These are phyloP conservation scores for Falco peregrinus DNA, from an alignment of 2,797 vertebrate species.

Conservation along the genomic window DNA sequence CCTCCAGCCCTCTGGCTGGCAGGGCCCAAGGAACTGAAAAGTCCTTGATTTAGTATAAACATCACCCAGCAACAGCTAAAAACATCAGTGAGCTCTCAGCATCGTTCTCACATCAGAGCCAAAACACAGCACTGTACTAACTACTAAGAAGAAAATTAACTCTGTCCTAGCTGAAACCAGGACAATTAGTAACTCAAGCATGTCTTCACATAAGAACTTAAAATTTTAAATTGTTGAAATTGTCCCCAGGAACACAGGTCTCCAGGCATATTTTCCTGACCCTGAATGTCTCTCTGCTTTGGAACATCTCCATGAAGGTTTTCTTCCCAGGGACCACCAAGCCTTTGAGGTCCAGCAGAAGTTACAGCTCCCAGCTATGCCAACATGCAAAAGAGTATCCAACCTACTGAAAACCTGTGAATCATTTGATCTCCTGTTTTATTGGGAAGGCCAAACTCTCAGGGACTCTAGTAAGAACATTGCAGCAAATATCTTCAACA, in stretches of 20 bases:
- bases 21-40: too few relatives aligned
- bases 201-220: not conserved
- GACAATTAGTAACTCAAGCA: not conserved
- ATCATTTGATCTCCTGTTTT: not conserved
- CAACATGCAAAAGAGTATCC: not conserved
- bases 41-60: too few relatives aligned
- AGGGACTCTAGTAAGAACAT: not conserved
- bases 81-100: too few relatives aligned
- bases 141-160: too few relatives aligned
- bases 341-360: not conserved
- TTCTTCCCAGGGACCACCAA: not conserved
- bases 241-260: rapidly evolving
- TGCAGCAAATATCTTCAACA: not conserved
- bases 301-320: rapidly evolving
- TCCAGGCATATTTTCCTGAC: not conserved
- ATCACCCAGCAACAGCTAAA: too few relatives aligned
- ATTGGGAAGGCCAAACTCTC: not conserved
- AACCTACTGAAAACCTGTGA: not conserved
- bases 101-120: too few relatives aligned
- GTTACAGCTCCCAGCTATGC: not conserved
- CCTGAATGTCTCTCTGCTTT: not conserved
- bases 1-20: too few relatives aligned
- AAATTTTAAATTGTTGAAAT: not conserved
- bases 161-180: too few relatives aligned
- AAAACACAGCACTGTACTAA: too few relatives aligned